Evolutionary conservation across 1,140 invertebrate species (phyloP), one percentile per base, ranked within the genome.

Genomic region (Drosophila pruinosa): DNA sequence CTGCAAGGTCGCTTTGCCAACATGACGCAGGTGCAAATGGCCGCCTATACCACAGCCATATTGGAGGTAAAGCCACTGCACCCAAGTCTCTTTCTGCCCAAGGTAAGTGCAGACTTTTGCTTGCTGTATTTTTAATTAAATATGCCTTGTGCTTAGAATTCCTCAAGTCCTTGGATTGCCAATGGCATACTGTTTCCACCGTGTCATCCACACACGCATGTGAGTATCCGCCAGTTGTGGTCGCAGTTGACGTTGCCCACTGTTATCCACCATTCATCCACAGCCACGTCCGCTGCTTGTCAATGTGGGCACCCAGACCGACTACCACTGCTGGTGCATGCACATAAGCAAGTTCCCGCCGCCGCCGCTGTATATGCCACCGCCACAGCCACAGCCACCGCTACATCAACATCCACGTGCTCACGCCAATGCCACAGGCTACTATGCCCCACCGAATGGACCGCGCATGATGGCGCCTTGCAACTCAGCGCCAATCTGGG

Each of bases 21-120:
- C 1, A 74, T 85, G 81, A 15, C 72, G 2, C 72, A 75, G 21
- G 14, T 26, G 0, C 64, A 85, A 43, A 80, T 85, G 22, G 76
- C 80, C 0, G 64, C 47, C 10, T 85, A 85, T 1, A 86, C 80
- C 0, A 52, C 56, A 1, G 69, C 61, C 3, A 80, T 85, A 4
- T 14, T 85, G 0, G 58, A 73, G 2, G 48, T 67, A 0, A 62
- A 50, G 4, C 68, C 80, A 0, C 14, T 85, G 28, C 80, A 85
- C 22, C 80, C 80, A 0, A 80, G 80, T 26, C 63, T 85, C 7
- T 85, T 85, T 3, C 6, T 85, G 56, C 77, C 81, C 0, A 1
- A 54, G 26, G 80, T 85, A 67, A 45, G 80, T 64, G 4, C 0
- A 4, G 15, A 8, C 15, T 3, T 6, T 5, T 5, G 3, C 1